Base-by-base conservation (phyloP, 2,888 invertebrate species). In the Gymnocheta viridis region DNA sequence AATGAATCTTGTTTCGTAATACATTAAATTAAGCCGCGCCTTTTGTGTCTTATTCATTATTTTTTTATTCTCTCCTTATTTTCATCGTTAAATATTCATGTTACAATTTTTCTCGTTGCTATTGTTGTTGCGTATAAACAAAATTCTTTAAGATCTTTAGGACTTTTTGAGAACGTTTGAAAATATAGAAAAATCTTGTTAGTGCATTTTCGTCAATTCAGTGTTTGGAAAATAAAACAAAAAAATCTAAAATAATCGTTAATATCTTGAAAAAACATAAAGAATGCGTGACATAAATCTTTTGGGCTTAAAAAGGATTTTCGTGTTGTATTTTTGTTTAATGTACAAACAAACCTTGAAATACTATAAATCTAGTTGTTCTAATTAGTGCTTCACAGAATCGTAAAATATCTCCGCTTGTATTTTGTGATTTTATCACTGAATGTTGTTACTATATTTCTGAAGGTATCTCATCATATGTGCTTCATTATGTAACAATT, bases 241-340 rank as follows among this genome's bases (percentile, higher is more conserved):
- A 38, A 60, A 58, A 32, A 41, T 79, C 38, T 9, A 67, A 66
- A 66, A 72, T 72, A 72, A 80, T 80, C 73, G 51, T 73, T 67
- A 44, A 41, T 62, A 67, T 81, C 67, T 62, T 47, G 12, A 44
- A 69, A 73, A 38, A 76, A 81, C 67, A 81, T 62, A 69, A 24
- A 81, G 62, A 67, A 60, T 74, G 74, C 66, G 72, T 62, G 76
- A 67, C 76, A 83, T 80, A 80, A 83, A 84, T 84, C 67, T 67
- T 84, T 32, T 7, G 38, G 44, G 32, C 35, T 67, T 67, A 79
- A 62, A 83, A 83, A 77, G 83, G 80, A 80, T 83, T 83, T 76
- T 60, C 66, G 24, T 83, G 80, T 80, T 58, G 44, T 60, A 10
- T 41, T 41, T 70, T 74, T 64, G 60, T 70, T 74, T 49, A 47